Base-by-base conservation (phyloP, 2,113 vertebrate species). In the Pantherophis guttatus region DNA sequence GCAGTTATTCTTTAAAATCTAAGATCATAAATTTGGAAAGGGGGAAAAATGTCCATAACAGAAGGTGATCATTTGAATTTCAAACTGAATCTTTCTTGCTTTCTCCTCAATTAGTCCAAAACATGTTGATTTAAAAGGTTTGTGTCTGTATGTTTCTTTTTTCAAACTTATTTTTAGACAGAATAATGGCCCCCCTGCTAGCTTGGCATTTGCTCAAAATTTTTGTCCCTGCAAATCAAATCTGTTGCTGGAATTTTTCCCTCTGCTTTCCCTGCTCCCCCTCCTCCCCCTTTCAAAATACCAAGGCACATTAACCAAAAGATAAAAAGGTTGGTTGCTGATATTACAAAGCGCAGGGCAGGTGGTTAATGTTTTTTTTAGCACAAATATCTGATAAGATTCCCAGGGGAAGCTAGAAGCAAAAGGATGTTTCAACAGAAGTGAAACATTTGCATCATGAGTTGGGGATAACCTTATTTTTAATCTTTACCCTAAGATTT, bases 131-230 rank as follows among this genome's bases (percentile, higher is more conserved):
- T 98, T 97, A 97, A 97, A 97, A 97, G 97, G 96, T 96, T 94
- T 97, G 91, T 97, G 95, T 97, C 93, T 96, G 95, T 95, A 96
- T 96, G 95, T 96, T 96, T 97, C 96, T 97, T 98, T 97, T 97
- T 97, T 97, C 91, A 98, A 98, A 98, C 96, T 98, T 98, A 98
- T 98, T 98, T 98, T 98, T 98, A 98, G 97, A 98, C 96, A 97
- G 97, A 97, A 97, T 97, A 98, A 98, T 97, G 97, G 97, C 96
- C 97, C 96, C 98, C 97, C 98, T 97, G 97, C 98, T 97, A 98
- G 96, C 87, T 91, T 98, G 98, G 98, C 98, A 98, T 97, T 97
- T 97, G 97, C 96, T 98, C 98, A 98, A 89, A 98, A 97, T 98
- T 98, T 93, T 98, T 98, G 98, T 97, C 97, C 95, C 48, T 97